These are phyloP conservation scores for Micropterix aruncella DNA, from an alignment of 2,888 invertebrate species.

Conservation along the genomic window DNA sequence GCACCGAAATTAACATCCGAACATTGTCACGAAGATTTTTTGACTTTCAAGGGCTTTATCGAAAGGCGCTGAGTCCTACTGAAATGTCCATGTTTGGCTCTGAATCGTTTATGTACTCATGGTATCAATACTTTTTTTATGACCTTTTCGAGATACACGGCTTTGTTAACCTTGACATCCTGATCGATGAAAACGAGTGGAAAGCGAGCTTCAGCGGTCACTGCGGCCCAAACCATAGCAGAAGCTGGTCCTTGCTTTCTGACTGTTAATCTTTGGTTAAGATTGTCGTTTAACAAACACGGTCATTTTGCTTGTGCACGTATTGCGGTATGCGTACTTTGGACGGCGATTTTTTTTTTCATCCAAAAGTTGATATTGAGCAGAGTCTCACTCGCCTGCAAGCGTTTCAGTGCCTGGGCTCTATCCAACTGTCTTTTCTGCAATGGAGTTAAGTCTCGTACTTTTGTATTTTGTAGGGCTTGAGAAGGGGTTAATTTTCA, in stretches of 20 bases:
- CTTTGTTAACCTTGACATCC: neutral
- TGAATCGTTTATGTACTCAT: neutral
- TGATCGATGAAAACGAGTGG: too few relatives aligned
- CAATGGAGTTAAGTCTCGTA: neutral
- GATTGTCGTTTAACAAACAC: neutral
- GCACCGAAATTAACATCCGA: neutral
- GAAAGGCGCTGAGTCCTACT: too few relatives aligned
- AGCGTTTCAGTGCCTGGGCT: constrained; percentile 1
- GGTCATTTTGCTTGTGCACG: neutral
- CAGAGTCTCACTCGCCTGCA: neutral
- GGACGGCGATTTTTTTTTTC: neutral
- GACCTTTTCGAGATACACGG: neutral
- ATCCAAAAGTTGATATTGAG: neutral
- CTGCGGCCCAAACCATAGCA: too few relatives aligned
- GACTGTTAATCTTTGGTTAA: neutral
- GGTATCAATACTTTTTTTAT: too few relatives aligned
- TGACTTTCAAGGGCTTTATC: neutral
- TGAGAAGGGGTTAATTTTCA: too few relatives aligned
- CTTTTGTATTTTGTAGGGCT: neutral
- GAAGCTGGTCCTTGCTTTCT: too few relatives aligned
- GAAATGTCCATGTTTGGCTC: constrained; percentile 1
- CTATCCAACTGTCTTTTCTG: neutral
- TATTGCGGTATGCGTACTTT: too few relatives aligned
- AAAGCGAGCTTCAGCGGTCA: too few relatives aligned
- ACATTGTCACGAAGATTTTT: constrained; percentile 1